Percentiles rank a stretch among this genome's conserved stretches.
phyloP scores from a whole-genome alignment of 2,888 invertebrate species.

The Tenthredo mesomela region DNA sequence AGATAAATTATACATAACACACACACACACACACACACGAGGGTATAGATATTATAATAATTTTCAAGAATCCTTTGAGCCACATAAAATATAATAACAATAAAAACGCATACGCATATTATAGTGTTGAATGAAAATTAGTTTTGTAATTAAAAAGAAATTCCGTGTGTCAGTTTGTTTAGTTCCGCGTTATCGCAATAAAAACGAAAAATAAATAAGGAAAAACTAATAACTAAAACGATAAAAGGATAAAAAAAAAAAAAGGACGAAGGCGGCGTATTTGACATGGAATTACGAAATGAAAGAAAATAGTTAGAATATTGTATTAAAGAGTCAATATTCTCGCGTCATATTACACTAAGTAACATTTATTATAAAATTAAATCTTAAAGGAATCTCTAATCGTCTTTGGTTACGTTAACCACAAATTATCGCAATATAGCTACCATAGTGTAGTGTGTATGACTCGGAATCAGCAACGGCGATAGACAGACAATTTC shows the following conservation, averaged over 20 bases:
- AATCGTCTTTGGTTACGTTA: constrained; percentile 4
- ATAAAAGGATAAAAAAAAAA: too few species aligned
- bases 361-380: not conserved
- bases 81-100: too few species aligned
- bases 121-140: too few species aligned
- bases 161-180: constrained; percentile 5
- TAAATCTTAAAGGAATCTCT: not conserved
- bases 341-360: not conserved
- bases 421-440: constrained; percentile 6
- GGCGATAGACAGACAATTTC: not conserved
- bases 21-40: too few species aligned
- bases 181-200: not conserved
- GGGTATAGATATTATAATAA: too few species aligned
- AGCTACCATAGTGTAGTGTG: not conserved
- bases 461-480: not conserved
- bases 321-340: not conserved
- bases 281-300: constrained; percentile 22
- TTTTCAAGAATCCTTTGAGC: too few species aligned
- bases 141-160: too few species aligned
- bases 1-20: too few species aligned
- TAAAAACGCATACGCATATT: too few species aligned
- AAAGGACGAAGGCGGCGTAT: not conserved
- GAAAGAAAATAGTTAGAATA: not conserved
- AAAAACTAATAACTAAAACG: not conserved
- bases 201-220: not conserved